Base-by-base conservation (phyloP, 2,797 vertebrate species). In the Molossus molossus region DNA sequence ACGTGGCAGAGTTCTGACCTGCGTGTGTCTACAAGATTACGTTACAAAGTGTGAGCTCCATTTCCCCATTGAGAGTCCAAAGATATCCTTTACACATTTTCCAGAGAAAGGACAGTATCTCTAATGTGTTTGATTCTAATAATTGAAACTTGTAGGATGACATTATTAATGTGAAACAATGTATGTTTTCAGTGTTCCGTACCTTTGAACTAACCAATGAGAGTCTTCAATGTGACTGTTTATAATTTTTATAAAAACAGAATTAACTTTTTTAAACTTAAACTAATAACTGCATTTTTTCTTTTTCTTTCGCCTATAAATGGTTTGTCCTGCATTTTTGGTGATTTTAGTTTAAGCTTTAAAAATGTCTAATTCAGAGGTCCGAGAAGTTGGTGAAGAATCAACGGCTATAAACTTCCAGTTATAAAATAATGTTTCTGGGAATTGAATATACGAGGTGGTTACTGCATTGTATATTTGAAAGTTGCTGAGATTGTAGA, bases 251-350 rank as follows among this genome's bases (percentile, higher is more conserved):
- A 88, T 33, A 92, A 89, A 95, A 94, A 73, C 72, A 70, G 48
- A 93, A 93, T 89, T 93, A 79, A 90, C 21, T 83, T 80, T 10
- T 67, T 70, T 85, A 10, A 96, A 82, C 10, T 92, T 90, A 95
- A 89, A 67, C 1, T 83, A 86, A 33, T 40, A 72, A 58, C 53
- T 87, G 1, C 0, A 33, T 37, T 79, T 72, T 72, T 50, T 29
- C 11, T 50, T 73, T 67, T 72, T 45, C 45, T 90, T 91, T 21
- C 67, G 37, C 89, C 23, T 82, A 3, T 62, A 76, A 84, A 84
- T 81, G 90, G 27, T 81, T 90, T 11, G 53, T 37, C 21, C 12
- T 79, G 1, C 23, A 17, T 94, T 76, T 96, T 94, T 87, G 29
- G 10, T 93, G 65, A 17, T 55, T 73, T 85, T 8, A 18, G 9